Percentiles rank a stretch among this genome's conserved stretches.
These are phyloP conservation scores for Halesus radiatus DNA, from an alignment of 1,140 invertebrate genomes.

Conservation along the genomic window DNA sequence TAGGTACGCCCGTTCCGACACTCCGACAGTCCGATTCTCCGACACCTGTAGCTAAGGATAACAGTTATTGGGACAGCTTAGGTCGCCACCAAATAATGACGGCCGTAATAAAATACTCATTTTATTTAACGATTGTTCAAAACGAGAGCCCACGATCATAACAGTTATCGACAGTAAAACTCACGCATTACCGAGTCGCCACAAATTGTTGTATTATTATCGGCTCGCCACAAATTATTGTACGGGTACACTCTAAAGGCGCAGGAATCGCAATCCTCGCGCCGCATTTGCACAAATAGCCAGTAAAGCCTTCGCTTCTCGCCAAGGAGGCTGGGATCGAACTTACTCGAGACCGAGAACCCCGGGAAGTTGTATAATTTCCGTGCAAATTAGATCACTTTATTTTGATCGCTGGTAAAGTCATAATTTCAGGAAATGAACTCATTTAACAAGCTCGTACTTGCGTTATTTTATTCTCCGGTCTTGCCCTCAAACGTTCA, in stretches of 20 bases:
- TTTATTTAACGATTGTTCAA: constrained; percentile 32
- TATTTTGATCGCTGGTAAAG: no score
- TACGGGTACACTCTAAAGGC: background rate
- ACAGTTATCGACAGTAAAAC: constrained; percentile 27
- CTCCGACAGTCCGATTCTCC: no score
- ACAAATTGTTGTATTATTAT: constrained; percentile 6
- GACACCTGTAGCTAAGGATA: no score
- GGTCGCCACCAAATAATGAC: constrained; percentile 3
- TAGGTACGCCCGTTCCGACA: background rate
- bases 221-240: no score
- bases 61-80: background rate
- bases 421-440: no score
- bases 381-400: background rate
- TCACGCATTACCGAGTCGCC: constrained; percentile 29
- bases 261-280: background rate
- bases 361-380: background rate
- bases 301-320: no score
- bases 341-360: no score
- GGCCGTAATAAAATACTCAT: constrained; percentile 1
- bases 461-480: no score
- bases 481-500: no score
- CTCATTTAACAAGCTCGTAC: no score
- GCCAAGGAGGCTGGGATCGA: no score
- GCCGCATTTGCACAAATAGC: background rate
- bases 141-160: constrained; percentile 23